phyloP scores from a whole-genome alignment of 2,888 invertebrate genomes.

The Sipunculus nudus region DNA sequence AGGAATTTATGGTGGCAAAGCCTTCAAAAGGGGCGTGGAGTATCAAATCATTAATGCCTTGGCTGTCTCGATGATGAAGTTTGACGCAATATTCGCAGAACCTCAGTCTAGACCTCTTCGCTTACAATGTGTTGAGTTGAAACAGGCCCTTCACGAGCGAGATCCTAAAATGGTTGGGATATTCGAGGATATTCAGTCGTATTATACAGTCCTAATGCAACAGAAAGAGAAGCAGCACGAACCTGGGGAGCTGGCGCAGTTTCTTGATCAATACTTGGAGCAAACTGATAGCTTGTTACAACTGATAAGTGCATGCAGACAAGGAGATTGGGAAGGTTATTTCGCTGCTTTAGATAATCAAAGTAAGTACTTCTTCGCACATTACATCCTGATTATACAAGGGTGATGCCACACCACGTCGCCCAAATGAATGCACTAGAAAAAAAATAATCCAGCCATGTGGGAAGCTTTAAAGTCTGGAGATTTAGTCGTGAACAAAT shows the following conservation, averaged over 20 bases:
- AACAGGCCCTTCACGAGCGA: neutral
- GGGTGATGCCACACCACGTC: conserved; percentile 18
- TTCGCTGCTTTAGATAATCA: conserved; percentile 14
- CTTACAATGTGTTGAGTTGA: neutral
- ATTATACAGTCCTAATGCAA: neutral
- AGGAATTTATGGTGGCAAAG: conserved; percentile 21
- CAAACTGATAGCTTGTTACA: conserved; percentile 16
- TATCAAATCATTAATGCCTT: conserved; percentile 7
- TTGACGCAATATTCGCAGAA: neutral
- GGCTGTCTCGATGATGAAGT: conserved; percentile 7
- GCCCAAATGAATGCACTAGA: conserved; percentile 18
- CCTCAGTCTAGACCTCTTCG: neutral
- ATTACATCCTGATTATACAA: conserved; percentile 18
- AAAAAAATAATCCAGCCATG: conserved; percentile 19
- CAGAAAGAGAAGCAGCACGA: conserved; percentile 3
- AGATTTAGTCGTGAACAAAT: conserved; percentile 21
- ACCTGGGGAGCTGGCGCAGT: conserved; percentile 18
- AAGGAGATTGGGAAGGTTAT: conserved; percentile 23
- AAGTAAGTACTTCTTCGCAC: conserved; percentile 26
- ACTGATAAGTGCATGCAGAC: conserved; percentile 14
- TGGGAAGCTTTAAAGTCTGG: conserved; percentile 22
- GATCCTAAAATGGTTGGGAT: neutral
- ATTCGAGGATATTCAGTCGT: neutral
- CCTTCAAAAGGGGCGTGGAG: conserved; percentile 28
- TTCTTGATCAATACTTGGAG: conserved; percentile 3